Evolutionary conservation across 2,113 vertebrate species (phyloP).

Genomic region (Thinocorus orbignyianus): DNA sequence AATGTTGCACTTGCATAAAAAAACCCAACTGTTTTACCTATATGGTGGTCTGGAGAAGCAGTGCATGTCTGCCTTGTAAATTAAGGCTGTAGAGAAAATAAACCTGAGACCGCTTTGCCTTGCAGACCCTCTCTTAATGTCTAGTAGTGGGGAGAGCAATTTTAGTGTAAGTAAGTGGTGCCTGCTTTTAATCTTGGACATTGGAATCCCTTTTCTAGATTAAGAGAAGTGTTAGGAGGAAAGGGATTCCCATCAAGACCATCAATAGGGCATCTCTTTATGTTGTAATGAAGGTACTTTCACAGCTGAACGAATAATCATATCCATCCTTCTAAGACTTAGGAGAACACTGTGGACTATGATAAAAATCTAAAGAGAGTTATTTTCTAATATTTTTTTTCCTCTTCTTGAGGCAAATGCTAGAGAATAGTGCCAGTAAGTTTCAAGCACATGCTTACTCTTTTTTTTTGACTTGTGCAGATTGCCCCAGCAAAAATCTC

Average conservation of each 20-base stretch:
- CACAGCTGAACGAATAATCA: background rate
- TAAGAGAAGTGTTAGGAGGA: background rate
- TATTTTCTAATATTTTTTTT: background rate
- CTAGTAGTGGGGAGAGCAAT: background rate
- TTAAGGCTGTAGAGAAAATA: background rate
- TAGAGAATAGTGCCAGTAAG: background rate
- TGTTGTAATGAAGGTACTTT: background rate
- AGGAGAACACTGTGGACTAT: background rate
- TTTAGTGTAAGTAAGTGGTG: background rate
- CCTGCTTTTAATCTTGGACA: background rate
- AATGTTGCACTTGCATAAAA: conserved; percentile 5
- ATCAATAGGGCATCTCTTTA: background rate
- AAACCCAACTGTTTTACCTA: background rate
- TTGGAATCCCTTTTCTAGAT: background rate
- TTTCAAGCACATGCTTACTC: background rate
- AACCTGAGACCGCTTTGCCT: background rate
- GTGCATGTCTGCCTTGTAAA: background rate
- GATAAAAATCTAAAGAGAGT: background rate
- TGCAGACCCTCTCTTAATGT: background rate
- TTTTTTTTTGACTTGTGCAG: background rate
- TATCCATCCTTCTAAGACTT: background rate
- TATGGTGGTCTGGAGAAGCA: background rate
- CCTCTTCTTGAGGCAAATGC: background rate
- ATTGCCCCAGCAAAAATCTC: background rate
- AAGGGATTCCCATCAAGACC: background rate